phyloP scores from a whole-genome alignment of 1,140 invertebrate species.

The Copidosoma floridanum region DNA sequence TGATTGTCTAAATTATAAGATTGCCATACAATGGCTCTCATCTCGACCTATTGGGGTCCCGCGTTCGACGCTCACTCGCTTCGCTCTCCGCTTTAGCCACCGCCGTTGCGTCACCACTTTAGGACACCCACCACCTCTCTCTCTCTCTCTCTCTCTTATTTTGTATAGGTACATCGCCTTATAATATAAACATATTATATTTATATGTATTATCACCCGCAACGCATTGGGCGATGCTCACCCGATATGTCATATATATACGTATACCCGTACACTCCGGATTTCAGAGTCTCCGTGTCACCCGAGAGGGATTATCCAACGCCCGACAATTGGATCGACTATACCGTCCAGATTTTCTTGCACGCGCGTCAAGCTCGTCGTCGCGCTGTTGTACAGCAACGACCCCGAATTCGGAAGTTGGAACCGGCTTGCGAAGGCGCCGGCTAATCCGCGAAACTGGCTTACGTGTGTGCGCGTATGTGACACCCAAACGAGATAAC shows the following conservation, averaged over 20 bases:
- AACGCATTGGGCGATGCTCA: too few species aligned
- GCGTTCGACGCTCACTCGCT: conserved; percentile 32
- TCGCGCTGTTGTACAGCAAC: conserved; percentile 9
- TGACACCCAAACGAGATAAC: conserved; percentile 43
- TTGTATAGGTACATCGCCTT: too few species aligned
- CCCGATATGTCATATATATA: too few species aligned
- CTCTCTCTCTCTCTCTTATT: background rate
- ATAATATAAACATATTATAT: too few species aligned
- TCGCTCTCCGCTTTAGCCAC: too few species aligned
- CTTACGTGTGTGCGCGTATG: conserved; percentile 44
- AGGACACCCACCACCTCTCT: background rate
- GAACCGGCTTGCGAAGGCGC: background rate
- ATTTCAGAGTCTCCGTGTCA: background rate
- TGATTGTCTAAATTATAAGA: conserved; percentile 61
- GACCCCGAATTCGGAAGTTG: background rate
- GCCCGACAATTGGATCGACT: conserved; percentile 24
- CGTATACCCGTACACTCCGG: too few species aligned
- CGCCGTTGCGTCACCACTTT: conserved; percentile 55
- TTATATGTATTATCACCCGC: too few species aligned
- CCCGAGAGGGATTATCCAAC: background rate
- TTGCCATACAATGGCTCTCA: conserved; percentile 60
- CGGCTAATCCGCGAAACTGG: conserved; percentile 46
- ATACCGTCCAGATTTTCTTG: background rate
- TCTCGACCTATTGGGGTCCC: conserved; percentile 58
- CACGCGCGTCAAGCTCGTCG: too few species aligned